phyloP scores from a whole-genome alignment of 1,140 invertebrate genomes.

The Bombus superbus region DNA sequence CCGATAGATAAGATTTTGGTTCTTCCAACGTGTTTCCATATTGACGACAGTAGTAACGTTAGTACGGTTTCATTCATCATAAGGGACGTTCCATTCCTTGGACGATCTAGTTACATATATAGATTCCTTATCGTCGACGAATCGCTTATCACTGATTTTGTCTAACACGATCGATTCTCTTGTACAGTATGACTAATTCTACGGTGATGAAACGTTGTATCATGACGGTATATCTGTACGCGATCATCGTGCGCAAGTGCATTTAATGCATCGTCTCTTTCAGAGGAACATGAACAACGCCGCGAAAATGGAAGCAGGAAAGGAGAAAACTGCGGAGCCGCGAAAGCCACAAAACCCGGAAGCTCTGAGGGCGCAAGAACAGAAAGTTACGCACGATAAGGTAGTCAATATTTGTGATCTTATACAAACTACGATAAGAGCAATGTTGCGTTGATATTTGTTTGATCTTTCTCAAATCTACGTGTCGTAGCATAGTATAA shows the following conservation, averaged over 20 bases:
- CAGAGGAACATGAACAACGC: slow-evolving; percentile 74
- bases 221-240: not conserved
- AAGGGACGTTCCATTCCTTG: too few relatives aligned
- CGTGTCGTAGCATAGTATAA: not conserved
- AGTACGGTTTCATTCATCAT: not conserved
- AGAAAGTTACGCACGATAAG: slow-evolving; percentile 80
- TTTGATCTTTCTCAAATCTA: not conserved
- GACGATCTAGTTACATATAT: not conserved
- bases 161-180: too few relatives aligned
- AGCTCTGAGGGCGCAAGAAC: slow-evolving; percentile 73
- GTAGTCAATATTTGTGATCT: slow-evolving; percentile 47
- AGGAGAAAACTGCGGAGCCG: slow-evolving; percentile 68
- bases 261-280: slow-evolving; percentile 5
- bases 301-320: slow-evolving; percentile 60
- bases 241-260: not conserved
- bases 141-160: not conserved
- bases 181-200: not conserved
- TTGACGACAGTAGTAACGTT: too few relatives aligned
- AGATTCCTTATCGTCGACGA: not conserved
- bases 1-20: not conserved
- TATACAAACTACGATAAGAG: not conserved
- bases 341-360: slow-evolving; percentile 75
- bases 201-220: not conserved
- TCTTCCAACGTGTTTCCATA: too few relatives aligned
- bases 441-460: not conserved